phyloP scores from a whole-genome alignment of 2,113 vertebrate species.

The Cyprinodon variegatus region DNA sequence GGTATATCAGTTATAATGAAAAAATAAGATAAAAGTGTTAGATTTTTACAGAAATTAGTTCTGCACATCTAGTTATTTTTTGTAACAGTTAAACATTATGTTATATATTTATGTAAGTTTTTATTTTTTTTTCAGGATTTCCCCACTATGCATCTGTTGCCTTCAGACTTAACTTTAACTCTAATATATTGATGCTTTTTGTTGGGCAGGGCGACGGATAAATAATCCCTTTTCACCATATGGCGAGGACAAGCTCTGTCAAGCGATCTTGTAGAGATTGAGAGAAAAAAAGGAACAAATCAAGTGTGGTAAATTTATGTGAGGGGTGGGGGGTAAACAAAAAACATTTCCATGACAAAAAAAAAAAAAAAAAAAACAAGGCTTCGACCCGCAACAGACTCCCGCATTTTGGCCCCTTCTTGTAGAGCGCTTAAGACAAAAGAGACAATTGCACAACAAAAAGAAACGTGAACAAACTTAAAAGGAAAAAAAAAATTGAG shows the following conservation, averaged over 20 bases:
- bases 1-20: too few relatives aligned
- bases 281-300: constrained; percentile 93
- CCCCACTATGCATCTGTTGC: constrained; percentile 11
- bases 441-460: not conserved
- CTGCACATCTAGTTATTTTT: not conserved
- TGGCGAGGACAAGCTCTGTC: constrained; percentile 81
- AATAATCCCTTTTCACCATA: constrained; percentile 42
- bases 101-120: not conserved
- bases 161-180: constrained; percentile 33
- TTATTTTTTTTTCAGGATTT: not conserved
- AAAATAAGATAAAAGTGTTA: not conserved
- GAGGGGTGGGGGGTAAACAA: constrained; percentile 90
- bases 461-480: not conserved
- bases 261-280: constrained; percentile 91
- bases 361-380: constrained; percentile 82
- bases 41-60: not conserved
- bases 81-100: not conserved
- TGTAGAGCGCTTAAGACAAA: constrained; percentile 78
- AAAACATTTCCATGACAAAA: constrained; percentile 96
- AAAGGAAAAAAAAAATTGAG: not conserved
- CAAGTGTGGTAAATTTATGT: constrained; percentile 96
- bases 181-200: constrained; percentile 36
- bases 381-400: constrained; percentile 90
- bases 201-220: constrained; percentile 44
- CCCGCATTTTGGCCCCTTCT: constrained; percentile 79